phyloP scores from a whole-genome alignment of 2,113 vertebrate species.

The Channa maculata region DNA sequence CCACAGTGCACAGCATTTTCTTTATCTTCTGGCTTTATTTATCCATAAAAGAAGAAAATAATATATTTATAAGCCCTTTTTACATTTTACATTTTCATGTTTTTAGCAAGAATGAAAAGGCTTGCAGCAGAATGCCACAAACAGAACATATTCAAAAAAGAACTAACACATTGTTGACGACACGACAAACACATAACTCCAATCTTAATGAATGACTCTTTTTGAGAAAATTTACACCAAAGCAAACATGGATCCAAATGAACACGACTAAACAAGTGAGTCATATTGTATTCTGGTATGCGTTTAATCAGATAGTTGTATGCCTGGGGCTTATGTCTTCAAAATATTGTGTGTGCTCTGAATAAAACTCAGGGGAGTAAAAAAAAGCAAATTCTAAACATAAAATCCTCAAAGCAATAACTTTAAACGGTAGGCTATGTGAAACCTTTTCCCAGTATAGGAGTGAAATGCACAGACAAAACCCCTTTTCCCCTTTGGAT shows the following conservation, averaged over 20 bases:
- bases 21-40: no score
- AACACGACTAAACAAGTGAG: background rate
- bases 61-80: background rate
- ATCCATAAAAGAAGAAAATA: background rate
- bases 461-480: background rate
- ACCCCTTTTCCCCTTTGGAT: constrained; percentile 29
- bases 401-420: constrained; percentile 3
- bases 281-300: background rate
- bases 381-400: constrained; percentile 13
- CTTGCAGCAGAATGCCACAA: background rate
- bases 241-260: background rate
- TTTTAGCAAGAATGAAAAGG: background rate
- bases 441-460: background rate
- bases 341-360: constrained; percentile 9
- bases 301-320: constrained; percentile 14
- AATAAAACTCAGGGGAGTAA: background rate
- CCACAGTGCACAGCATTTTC: no score
- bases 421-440: no score
- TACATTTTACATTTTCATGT: background rate
- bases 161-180: no score
- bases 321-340: background rate
- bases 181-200: no score
- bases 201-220: background rate
- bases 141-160: background rate
- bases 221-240: background rate